A percentile compares a stretch with the other conserved stretches of the same genome.
Evolutionary conservation across 2,888 invertebrate species (phyloP).

Genomic region (Ornithoptera alexandrae): DNA sequence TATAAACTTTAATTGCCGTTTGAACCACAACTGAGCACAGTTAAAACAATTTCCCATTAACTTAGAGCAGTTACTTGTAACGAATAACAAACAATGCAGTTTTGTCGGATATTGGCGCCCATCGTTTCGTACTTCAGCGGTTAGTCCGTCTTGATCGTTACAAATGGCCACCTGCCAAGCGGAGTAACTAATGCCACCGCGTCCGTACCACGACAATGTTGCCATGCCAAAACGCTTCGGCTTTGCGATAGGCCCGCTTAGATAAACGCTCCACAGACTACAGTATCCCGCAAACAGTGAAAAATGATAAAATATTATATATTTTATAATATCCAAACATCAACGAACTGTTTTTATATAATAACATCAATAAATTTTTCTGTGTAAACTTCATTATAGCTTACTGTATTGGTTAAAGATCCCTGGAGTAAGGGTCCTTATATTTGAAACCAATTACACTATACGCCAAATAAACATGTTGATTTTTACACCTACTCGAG

Average conservation of each 20-base stretch:
- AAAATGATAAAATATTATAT: background rate
- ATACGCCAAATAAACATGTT: no score
- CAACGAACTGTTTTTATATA: background rate
- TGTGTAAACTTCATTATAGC: no score
- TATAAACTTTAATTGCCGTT: slow-evolving; percentile 13
- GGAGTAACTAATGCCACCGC: slow-evolving; percentile 48
- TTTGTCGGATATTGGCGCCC: slow-evolving; percentile 31
- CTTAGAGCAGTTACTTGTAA: slow-evolving; percentile 27
- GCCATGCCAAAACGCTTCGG: slow-evolving; percentile 43
- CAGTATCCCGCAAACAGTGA: slow-evolving; percentile 3
- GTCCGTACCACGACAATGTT: slow-evolving; percentile 46
- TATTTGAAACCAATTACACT: no score
- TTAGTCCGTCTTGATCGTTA: slow-evolving; percentile 48
- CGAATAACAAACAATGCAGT: slow-evolving; percentile 30
- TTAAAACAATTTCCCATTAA: slow-evolving; percentile 27
- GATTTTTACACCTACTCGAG: no score
- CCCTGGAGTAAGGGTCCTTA: no score
- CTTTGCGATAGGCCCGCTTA: slow-evolving; percentile 23
- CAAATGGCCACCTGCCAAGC: slow-evolving; percentile 63
- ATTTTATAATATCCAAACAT: background rate
- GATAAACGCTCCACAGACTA: slow-evolving; percentile 29
- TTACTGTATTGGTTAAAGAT: no score
- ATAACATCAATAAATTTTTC: no score
- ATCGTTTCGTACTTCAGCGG: slow-evolving; percentile 28
- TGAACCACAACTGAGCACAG: slow-evolving; percentile 1